Evolutionary conservation across 2,888 invertebrate species (phyloP).

Genomic region (Ephialtes manifestator): DNA sequence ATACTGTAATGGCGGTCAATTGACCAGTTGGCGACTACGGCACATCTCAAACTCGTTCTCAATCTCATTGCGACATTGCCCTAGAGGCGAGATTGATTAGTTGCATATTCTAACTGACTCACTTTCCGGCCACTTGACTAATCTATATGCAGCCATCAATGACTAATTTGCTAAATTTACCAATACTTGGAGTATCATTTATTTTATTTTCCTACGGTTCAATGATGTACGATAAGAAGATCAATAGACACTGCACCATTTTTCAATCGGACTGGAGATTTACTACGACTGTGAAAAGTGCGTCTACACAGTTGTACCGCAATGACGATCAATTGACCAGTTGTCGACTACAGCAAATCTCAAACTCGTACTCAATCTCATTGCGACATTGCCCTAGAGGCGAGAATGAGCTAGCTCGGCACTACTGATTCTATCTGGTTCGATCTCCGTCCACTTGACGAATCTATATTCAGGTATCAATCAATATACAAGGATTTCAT

Average conservation of each 20-base stretch:
- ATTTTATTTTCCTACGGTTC: too few relatives aligned
- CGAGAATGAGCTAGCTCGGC: slow-evolving; percentile 33
- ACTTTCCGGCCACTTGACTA: not conserved
- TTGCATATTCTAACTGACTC: slow-evolving; percentile 6
- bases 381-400: slow-evolving; percentile 35
- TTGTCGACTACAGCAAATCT: too few relatives aligned
- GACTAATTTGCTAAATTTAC: too few relatives aligned
- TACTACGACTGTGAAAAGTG: too few relatives aligned
- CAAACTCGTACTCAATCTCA: slow-evolving; percentile 39
- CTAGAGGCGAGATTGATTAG: not conserved
- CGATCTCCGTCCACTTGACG: slow-evolving; percentile 9
- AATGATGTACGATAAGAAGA: too few relatives aligned
- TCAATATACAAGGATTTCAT: slow-evolving; percentile 49
- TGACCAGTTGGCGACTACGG: too few relatives aligned
- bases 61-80: slow-evolving; percentile 44
- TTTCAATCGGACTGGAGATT: too few relatives aligned
- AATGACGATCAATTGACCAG: too few relatives aligned
- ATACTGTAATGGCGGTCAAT: too few relatives aligned
- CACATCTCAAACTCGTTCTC: slow-evolving; percentile 31
- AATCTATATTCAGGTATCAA: slow-evolving; percentile 40
- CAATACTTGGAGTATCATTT: too few relatives aligned
- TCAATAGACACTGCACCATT: too few relatives aligned
- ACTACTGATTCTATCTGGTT: slow-evolving; percentile 18
- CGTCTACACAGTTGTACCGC: too few relatives aligned
- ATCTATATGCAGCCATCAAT: slow-evolving; percentile 30